Evolutionary conservation across 2,797 vertebrate genomes (phyloP).

Genomic region (Artibeus lituratus): DNA sequence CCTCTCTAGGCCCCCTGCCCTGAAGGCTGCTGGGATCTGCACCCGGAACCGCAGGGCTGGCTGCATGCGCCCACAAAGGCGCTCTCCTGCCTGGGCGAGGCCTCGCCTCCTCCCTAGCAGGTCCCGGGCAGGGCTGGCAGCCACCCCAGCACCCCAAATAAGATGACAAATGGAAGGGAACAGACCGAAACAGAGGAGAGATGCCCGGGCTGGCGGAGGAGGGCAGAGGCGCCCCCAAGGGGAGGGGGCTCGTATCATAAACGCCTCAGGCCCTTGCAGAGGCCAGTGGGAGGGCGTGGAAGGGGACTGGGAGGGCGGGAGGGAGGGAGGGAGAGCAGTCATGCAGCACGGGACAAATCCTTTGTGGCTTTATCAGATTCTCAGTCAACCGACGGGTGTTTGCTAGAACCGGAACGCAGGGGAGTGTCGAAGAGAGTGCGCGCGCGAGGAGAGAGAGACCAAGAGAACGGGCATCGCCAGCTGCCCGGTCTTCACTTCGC

Average conservation of each 20-base stretch:
- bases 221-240: slow-evolving; percentile 49
- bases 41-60: slow-evolving; percentile 44
- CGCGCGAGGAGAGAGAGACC: slow-evolving; percentile 48
- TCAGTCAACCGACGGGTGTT: slow-evolving; percentile 76
- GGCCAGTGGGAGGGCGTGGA: not conserved
- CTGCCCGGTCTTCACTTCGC: slow-evolving; percentile 87
- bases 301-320: slow-evolving; percentile 28
- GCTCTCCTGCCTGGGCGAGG: slow-evolving; percentile 37
- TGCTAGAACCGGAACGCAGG: slow-evolving; percentile 77
- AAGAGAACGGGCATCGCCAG: slow-evolving; percentile 73
- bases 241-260: not conserved
- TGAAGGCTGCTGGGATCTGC: slow-evolving; percentile 33
- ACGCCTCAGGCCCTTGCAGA: slow-evolving; percentile 22
- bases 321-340: slow-evolving; percentile 63
- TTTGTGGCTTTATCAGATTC: slow-evolving; percentile 80
- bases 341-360: slow-evolving; percentile 80
- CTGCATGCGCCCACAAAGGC: slow-evolving; percentile 60
- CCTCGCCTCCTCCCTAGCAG: not conserved
- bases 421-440: slow-evolving; percentile 70
- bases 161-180: slow-evolving; percentile 42
- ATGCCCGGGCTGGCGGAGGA: slow-evolving; percentile 41
- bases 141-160: slow-evolving; percentile 61
- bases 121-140: slow-evolving; percentile 49
- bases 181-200: slow-evolving; percentile 11
- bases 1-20: slow-evolving; percentile 17